Conservation (phyloP, 2,797 vertebrate genomes). For the Sylvilagus floridanus region DNA sequence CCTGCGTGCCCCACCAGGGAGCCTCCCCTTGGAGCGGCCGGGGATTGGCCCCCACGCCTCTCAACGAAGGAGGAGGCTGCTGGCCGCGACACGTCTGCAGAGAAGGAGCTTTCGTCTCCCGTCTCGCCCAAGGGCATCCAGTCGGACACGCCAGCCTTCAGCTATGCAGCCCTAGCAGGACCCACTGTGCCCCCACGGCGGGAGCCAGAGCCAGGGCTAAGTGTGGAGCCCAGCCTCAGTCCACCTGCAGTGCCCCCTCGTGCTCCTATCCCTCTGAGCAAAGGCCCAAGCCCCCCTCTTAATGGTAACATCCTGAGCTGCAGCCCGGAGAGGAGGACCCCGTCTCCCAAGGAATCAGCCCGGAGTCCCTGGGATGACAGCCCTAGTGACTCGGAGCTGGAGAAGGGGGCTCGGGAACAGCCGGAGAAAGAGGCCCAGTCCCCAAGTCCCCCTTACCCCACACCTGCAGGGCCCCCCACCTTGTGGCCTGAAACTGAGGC, state of each 20-base stretch:
- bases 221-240: constrained; percentile 18
- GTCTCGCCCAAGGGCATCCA: constrained; percentile 85
- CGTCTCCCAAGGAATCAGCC: constrained; percentile 83
- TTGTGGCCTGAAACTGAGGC: constrained; percentile 68
- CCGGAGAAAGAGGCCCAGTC: constrained; percentile 92
- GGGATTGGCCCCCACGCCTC: constrained; percentile 81
- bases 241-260: constrained; percentile 80
- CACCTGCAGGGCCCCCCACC: not conserved
- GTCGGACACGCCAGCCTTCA: constrained; percentile 82
- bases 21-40: constrained; percentile 72
- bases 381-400: constrained; percentile 91
- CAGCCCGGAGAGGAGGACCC: constrained; percentile 75
- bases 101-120: constrained; percentile 90
- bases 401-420: constrained; percentile 95
- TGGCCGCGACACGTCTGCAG: constrained; percentile 85
- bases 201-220: constrained; percentile 68
- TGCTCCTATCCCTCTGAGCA: constrained; percentile 64
- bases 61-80: constrained; percentile 90
- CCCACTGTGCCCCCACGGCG: constrained; percentile 67
- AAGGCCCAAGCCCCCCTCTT: constrained; percentile 61
- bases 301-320: constrained; percentile 87
- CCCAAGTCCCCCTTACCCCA: constrained; percentile 52
- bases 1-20: constrained; percentile 79
- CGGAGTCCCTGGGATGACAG: constrained; percentile 84
- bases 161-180: constrained; percentile 83